phyloP scores from a whole-genome alignment of 2,797 vertebrate species.

The Babyrousa celebensis region DNA sequence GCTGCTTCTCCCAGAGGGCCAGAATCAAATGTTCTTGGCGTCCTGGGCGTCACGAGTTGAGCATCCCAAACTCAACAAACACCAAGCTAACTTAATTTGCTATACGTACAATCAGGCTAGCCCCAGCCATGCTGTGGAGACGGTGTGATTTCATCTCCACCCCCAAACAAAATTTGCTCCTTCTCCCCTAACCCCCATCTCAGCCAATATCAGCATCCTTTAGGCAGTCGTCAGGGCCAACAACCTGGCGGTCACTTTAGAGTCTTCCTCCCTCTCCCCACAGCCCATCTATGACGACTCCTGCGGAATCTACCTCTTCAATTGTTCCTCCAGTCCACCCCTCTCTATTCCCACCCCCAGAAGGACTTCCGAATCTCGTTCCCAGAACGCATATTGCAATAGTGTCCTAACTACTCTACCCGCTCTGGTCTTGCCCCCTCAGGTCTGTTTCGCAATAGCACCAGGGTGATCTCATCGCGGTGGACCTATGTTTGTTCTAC shows the following conservation, averaged over 20 bases:
- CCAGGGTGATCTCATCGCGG: neutral
- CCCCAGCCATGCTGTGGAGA: neutral
- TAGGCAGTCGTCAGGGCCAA: neutral
- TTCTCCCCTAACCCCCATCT: neutral
- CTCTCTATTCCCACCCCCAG: neutral
- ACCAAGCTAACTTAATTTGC: neutral
- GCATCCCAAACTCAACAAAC: neutral
- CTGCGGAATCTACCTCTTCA: neutral
- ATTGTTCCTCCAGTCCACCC: neutral
- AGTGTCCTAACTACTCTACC: neutral
- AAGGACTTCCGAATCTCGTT: neutral
- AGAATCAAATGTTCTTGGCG: neutral
- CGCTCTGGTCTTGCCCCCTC: neutral
- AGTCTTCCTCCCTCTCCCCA: neutral
- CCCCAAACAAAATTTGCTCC: neutral
- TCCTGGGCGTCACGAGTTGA: neutral
- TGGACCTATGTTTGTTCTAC: neutral
- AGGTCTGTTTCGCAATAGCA: neutral
- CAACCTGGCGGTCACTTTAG: neutral
- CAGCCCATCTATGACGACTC: neutral
- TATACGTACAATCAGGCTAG: neutral
- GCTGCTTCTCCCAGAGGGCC: neutral
- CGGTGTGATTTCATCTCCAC: neutral
- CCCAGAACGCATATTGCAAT: neutral
- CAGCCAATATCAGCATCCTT: neutral